These are phyloP conservation scores for Lasius platythorax DNA, from an alignment of 2,888 invertebrate species.

Conservation along the genomic window DNA sequence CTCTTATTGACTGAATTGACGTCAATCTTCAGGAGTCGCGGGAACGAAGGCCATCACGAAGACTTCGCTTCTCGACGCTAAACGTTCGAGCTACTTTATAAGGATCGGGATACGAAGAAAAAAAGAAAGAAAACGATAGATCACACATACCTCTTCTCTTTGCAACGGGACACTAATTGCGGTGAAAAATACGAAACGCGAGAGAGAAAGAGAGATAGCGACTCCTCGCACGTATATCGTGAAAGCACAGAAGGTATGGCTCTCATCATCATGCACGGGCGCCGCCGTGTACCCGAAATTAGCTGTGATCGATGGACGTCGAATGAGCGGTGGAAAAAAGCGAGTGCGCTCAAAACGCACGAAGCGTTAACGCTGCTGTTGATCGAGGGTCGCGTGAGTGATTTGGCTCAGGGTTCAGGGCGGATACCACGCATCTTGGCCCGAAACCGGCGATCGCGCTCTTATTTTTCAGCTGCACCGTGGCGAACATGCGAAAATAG, in stretches of 20 bases:
- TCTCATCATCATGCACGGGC: constrained; percentile 31
- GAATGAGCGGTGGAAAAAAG: constrained; percentile 43
- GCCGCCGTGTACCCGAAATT: constrained; percentile 37
- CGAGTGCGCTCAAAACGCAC: constrained; percentile 36
- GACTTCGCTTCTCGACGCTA: not conserved
- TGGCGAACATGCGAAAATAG: constrained; percentile 66
- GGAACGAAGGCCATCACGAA: not conserved
- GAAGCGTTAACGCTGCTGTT: constrained; percentile 40
- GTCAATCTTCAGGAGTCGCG: no score
- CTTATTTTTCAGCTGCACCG: constrained; percentile 35
- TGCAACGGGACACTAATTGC: not conserved
- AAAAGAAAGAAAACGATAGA: not conserved
- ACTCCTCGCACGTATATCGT: not conserved
- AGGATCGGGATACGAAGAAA: not conserved
- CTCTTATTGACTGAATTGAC: no score
- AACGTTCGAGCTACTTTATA: not conserved
- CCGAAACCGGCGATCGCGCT: constrained; percentile 49
- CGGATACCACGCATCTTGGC: constrained; percentile 38
- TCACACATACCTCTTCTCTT: not conserved
- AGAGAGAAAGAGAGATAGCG: not conserved
- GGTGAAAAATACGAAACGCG: constrained; percentile 8
- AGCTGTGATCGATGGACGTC: constrained; percentile 46
- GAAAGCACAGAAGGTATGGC: not conserved
- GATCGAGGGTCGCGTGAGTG: constrained; percentile 55
- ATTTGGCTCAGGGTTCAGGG: constrained; percentile 43